Evolutionary conservation across 2,113 vertebrate genomes (phyloP).

Genomic region (Tor tambroides): DNA sequence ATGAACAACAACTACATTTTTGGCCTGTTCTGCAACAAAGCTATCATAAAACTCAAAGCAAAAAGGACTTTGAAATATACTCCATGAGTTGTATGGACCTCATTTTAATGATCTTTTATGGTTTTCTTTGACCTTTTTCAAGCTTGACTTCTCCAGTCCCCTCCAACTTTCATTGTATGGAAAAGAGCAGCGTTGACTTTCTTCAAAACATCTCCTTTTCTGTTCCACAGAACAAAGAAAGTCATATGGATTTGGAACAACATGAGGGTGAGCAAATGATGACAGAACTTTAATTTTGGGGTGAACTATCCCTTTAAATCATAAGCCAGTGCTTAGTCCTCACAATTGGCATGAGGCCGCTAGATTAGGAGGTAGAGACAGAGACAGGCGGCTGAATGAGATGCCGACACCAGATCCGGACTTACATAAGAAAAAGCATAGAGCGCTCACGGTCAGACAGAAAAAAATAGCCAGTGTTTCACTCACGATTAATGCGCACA

Average conservation of each 20-base stretch:
- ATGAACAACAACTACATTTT: not conserved
- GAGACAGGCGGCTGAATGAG: constrained; percentile 18
- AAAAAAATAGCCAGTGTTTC: not conserved
- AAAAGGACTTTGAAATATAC: not conserved
- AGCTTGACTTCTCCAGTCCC: not conserved
- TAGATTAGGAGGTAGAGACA: constrained; percentile 13
- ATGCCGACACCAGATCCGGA: not conserved
- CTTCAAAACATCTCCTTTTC: not conserved
- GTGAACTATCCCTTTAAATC: constrained; percentile 13
- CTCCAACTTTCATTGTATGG: not conserved
- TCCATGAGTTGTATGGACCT: not conserved
- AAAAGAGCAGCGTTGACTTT: not conserved
- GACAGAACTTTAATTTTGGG: not conserved
- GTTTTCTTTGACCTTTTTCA: not conserved
- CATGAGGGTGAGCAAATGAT: not conserved
- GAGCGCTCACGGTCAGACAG: not conserved
- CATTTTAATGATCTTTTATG: not conserved
- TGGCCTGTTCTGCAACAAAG: not conserved
- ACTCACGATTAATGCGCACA: not conserved
- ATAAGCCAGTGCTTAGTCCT: constrained; percentile 1
- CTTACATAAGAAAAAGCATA: not conserved
- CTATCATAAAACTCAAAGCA: not conserved
- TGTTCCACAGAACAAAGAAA: not conserved
- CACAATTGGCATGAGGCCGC: constrained; percentile 30
- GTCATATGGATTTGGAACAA: not conserved